A percentile compares a stretch with the other conserved stretches of the same genome.
These are phyloP conservation scores for Rhinogobius similis DNA, from an alignment of 2,113 vertebrate genomes.

Conservation along the genomic window DNA sequence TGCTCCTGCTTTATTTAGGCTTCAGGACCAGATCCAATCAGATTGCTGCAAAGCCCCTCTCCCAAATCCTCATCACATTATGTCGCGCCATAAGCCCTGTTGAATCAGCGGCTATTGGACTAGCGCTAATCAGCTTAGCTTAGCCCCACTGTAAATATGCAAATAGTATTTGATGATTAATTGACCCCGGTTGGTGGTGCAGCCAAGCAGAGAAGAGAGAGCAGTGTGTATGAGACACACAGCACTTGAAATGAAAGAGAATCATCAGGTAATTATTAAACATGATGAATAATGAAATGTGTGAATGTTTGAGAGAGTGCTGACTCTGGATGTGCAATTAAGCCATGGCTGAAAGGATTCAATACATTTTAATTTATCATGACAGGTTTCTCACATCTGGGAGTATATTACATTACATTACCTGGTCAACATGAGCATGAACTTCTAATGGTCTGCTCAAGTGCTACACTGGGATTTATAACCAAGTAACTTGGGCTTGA, in stretches of 20 bases:
- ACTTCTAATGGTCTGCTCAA: neutral
- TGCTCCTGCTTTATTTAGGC: conserved; percentile 48
- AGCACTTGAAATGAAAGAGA: conserved; percentile 10
- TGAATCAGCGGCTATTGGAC: conserved; percentile 65
- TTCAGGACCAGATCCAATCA: conserved; percentile 64
- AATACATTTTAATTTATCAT: neutral
- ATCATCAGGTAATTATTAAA: conserved; percentile 8
- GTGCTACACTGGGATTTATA: neutral
- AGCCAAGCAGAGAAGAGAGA: conserved; percentile 44
- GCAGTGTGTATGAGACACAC: conserved; percentile 1
- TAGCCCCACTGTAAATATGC: conserved; percentile 72
- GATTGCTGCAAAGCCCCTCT: conserved; percentile 52
- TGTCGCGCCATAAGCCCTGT: conserved; percentile 62
- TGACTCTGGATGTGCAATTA: neutral
- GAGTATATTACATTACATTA: neutral
- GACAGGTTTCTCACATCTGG: neutral
- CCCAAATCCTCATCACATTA: conserved; percentile 70
- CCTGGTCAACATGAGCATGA: neutral
- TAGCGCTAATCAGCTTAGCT: conserved; percentile 70
- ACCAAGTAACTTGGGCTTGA: neutral
- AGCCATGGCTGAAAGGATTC: neutral
- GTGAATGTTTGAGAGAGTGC: neutral
- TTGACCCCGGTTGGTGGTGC: conserved; percentile 67
- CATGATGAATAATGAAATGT: conserved; percentile 23
- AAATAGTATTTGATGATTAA: conserved; percentile 78